phyloP scores from a whole-genome alignment of 2,797 vertebrate genomes.

The Denticeps clupeoides region DNA sequence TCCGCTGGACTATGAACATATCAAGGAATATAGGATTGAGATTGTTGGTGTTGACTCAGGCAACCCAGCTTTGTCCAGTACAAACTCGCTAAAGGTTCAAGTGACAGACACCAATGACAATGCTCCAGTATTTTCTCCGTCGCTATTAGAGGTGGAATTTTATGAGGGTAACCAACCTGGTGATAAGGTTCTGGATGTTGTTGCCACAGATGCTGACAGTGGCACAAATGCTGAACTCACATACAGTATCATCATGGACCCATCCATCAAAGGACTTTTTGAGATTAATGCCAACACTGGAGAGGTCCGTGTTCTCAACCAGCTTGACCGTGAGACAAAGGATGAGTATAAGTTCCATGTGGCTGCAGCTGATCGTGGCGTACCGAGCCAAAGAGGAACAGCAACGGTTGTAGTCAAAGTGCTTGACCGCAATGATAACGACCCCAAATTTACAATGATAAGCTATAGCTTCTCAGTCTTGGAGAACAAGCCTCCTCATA shows the following conservation, averaged over 20 bases:
- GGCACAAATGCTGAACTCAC: conserved; percentile 82
- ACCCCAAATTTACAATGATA: conserved; percentile 91
- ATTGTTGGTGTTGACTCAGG: conserved; percentile 94
- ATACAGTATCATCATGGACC: conserved; percentile 72
- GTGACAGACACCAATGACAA: conserved; percentile 95
- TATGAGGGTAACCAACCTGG: conserved; percentile 81
- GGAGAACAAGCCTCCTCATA: conserved; percentile 88
- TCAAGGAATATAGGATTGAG: conserved; percentile 87
- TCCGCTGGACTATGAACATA: conserved; percentile 76
- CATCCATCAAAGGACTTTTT: conserved; percentile 68
- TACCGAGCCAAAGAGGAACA: conserved; percentile 83
- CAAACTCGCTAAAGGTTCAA: conserved; percentile 88
- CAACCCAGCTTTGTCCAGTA: conserved; percentile 91
- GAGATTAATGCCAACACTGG: conserved; percentile 75
- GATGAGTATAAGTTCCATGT: conserved; percentile 83
- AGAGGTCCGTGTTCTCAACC: conserved; percentile 75
- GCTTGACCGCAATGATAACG: conserved; percentile 94
- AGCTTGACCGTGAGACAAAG: conserved; percentile 78
- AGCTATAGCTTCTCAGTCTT: conserved; percentile 94
- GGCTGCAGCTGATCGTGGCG: conserved; percentile 82
- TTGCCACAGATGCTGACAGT: conserved; percentile 81
- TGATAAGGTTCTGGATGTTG: conserved; percentile 71
- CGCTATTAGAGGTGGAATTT: conserved; percentile 75
- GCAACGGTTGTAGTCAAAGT: conserved; percentile 81
- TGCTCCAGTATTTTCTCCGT: conserved; percentile 74